These are phyloP conservation scores for Amiota minor DNA, from an alignment of 2,888 invertebrate genomes.

Conservation along the genomic window DNA sequence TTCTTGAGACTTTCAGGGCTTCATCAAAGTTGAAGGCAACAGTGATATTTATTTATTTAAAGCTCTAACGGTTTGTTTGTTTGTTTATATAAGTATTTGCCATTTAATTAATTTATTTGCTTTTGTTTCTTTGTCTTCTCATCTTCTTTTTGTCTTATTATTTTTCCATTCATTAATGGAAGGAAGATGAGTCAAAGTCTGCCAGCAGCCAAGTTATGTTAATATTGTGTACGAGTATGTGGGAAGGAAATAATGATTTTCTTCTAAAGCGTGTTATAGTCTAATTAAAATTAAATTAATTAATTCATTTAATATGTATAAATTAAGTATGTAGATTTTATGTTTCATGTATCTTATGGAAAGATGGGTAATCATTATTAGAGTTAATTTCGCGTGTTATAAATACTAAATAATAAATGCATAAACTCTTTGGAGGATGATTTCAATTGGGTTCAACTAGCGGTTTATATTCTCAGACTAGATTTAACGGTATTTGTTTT, in stretches of 20 bases:
- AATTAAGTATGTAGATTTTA: no score
- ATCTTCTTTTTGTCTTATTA: neutral
- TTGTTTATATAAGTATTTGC: conserved; percentile 2
- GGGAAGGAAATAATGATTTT: conserved; percentile 54
- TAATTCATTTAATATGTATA: no score
- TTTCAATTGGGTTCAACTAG: neutral
- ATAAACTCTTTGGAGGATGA: no score
- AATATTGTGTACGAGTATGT: conserved; percentile 64
- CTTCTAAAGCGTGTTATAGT: conserved; percentile 31
- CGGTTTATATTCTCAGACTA: no score
- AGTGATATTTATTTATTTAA: neutral
- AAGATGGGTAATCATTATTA: neutral
- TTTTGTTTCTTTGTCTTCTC: neutral
- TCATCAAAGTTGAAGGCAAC: neutral
- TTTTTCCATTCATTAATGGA: no score
- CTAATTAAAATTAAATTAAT: neutral
- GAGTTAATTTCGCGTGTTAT: neutral
- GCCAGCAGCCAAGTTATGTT: conserved; percentile 40
- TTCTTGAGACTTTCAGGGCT: no score
- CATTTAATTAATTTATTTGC: conserved; percentile 22
- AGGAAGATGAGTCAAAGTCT: conserved; percentile 14
- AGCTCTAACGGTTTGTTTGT: neutral
- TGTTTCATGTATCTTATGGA: no score
- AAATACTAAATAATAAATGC: no score
- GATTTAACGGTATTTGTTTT: no score